Conservation (phyloP, 2,113 vertebrate genomes). For the Phycodurus eques region DNA sequence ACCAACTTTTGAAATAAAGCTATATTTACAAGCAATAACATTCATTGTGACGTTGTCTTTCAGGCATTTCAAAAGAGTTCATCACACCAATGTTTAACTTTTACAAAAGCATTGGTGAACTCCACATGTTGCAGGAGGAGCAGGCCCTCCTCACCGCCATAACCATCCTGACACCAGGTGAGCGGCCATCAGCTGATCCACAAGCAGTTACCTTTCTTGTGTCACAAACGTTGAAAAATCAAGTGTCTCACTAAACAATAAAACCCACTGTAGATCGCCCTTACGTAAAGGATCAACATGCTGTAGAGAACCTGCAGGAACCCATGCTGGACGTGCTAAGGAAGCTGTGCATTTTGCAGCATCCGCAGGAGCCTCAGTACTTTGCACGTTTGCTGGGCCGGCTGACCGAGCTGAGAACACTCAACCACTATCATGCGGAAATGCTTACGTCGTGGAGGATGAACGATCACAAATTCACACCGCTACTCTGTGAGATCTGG, state of each 20-base stretch:
- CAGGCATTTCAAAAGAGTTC: conserved; percentile 93
- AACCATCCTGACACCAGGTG: conserved; percentile 94
- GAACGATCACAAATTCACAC: conserved; percentile 95
- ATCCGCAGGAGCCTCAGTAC: conserved; percentile 86
- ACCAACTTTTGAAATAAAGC: conserved; percentile 36
- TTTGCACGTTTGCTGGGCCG: conserved; percentile 95
- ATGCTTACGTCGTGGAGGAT: conserved; percentile 95
- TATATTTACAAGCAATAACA: background rate
- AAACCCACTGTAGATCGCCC: conserved; percentile 79
- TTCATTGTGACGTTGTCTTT: conserved; percentile 5
- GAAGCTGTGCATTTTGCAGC: conserved; percentile 86
- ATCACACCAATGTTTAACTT: conserved; percentile 97
- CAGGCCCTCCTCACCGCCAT: conserved; percentile 92
- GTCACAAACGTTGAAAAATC: background rate
- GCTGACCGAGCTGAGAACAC: conserved; percentile 90
- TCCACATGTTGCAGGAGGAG: conserved; percentile 92
- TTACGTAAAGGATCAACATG: conserved; percentile 87
- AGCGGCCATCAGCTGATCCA: background rate
- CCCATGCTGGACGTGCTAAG: conserved; percentile 85
- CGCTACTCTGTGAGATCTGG: conserved; percentile 98
- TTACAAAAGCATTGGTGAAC: conserved; percentile 90
- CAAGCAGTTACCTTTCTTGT: background rate
- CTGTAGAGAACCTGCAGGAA: conserved; percentile 92
- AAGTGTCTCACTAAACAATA: background rate
- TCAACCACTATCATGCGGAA: conserved; percentile 92